phyloP scores from a whole-genome alignment of 2,113 vertebrate genomes.

The Lontra canadensis region DNA sequence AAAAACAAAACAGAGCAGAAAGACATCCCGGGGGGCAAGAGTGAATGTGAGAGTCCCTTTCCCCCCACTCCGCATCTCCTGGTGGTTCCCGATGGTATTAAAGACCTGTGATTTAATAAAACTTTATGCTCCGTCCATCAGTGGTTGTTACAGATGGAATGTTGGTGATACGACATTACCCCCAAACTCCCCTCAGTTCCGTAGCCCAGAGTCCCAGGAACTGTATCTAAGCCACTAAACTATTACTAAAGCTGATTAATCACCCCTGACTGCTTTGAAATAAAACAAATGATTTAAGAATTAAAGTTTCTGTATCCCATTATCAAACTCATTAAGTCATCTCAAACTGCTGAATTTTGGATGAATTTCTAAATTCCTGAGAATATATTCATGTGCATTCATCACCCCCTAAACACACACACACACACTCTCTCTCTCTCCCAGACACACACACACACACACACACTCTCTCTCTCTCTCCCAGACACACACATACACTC shows the following conservation, averaged over 20 bases:
- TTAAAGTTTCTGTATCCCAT: conserved; percentile 76
- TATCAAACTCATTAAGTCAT: conserved; percentile 77
- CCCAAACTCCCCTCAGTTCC: background rate
- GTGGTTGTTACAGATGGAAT: background rate
- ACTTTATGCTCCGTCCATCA: background rate
- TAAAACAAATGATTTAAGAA: conserved; percentile 78
- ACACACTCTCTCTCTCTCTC: background rate
- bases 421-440: background rate
- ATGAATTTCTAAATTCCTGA: conserved; percentile 74
- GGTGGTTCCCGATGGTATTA: background rate
- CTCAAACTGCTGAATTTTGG: conserved; percentile 67
- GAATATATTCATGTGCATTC: conserved; percentile 66
- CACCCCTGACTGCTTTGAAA: conserved; percentile 70
- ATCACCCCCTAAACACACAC: background rate
- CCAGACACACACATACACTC: conserved; percentile 15
- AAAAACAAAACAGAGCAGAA: background rate
- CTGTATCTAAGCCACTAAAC: conserved; percentile 19
- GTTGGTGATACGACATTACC: background rate
- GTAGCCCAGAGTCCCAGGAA: background rate
- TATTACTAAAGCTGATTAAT: conserved; percentile 60
- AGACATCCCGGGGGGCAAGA: background rate
- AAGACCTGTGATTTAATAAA: conserved; percentile 23
- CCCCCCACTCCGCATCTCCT: fast-evolving
- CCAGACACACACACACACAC: background rate
- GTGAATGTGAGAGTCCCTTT: background rate